Conservation (phyloP, 2,888 invertebrate species). For the Nephrotoma appendiculata region DNA sequence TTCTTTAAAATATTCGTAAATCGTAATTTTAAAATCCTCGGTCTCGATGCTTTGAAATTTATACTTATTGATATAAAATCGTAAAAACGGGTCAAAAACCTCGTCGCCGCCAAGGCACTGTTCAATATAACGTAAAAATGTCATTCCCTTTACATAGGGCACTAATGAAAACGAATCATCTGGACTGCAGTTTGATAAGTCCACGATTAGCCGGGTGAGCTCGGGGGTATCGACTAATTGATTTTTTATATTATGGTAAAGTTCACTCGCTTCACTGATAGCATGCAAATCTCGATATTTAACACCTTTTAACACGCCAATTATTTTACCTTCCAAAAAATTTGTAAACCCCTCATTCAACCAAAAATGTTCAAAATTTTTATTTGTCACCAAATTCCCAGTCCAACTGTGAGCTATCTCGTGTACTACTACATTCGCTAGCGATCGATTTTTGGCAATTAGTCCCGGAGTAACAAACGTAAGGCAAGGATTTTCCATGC, state of each 20-base stretch:
- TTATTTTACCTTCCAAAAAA: conserved; percentile 78
- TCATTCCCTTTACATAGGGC: conserved; percentile 87
- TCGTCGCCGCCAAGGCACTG: conserved; percentile 61
- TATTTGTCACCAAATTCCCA: conserved; percentile 87
- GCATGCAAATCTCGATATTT: conserved; percentile 66
- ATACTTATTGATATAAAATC: conserved; percentile 63
- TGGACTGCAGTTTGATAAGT: conserved; percentile 68
- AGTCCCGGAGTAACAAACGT: conserved; percentile 91
- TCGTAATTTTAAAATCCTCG: conserved; percentile 58
- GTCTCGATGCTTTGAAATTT: conserved; percentile 73
- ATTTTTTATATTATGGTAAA: conserved; percentile 33
- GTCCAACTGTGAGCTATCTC: conserved; percentile 95
- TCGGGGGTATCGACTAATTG: conserved; percentile 48
- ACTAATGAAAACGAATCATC: conserved; percentile 84
- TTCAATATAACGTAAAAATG: conserved; percentile 78
- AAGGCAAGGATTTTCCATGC: conserved; percentile 95
- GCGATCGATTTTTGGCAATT: conserved; percentile 69
- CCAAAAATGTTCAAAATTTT: conserved; percentile 93
- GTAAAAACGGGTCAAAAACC: conserved; percentile 71
- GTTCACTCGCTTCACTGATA: conserved; percentile 57
- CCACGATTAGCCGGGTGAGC: conserved; percentile 59
- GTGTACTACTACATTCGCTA: conserved; percentile 83
- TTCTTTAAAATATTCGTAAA: conserved; percentile 54
- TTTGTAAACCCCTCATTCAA: conserved; percentile 85
- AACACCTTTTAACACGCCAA: conserved; percentile 49